Evolutionary conservation across 64 coral and sea anemone genomes (phyloP), one percentile per base, ranked within the genome.

Genomic region (Trachythela sp.): DNA sequence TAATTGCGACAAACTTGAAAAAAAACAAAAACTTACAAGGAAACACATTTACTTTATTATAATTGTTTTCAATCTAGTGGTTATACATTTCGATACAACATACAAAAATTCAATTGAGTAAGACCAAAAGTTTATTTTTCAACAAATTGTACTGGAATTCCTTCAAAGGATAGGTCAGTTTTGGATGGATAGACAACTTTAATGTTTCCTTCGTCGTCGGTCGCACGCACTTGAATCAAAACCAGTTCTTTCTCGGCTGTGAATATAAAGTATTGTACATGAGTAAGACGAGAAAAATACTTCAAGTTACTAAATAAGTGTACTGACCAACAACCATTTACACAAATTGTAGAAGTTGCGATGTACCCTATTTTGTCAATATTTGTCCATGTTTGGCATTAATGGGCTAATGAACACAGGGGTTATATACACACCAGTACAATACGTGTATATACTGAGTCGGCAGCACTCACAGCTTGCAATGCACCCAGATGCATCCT

Each of bases 151-250:
- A 92, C 49, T 54, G 85, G 92, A 2, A 85, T 70, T 40, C 88
- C 86, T 51, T 99, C 91, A 24, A 87, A 36, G 2, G 85, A 85
- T 40, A 99, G 56, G 70, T 99, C 96, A 85, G 88, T 91, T 84
- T 86, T 70, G 6, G 96, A 99, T 40, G 96, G 96, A 87, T 99
- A 99, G 13, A 99, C 93, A 89, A 99, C 96, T 71, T 93, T 99
- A 0, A 99, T 86, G 36, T 99, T 94, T 49, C 96, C 96, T 49
- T 95, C 91, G 11, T 40, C 15, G 20, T 72, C 77, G 11, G 89
- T 68, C 13, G 93, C 96, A 91, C 93, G 90, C 29, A 95, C 96
- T 95, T 99, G 93, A 13, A 91, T 93, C 48, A 99, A 58, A 59
- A 93, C 32, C 9, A 99, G 87, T 40, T 89, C 84, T 36, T 84